These are phyloP conservation scores for Chiloscyllium plagiosum DNA, from an alignment of 2,113 vertebrate species.

Conservation along the genomic window DNA sequence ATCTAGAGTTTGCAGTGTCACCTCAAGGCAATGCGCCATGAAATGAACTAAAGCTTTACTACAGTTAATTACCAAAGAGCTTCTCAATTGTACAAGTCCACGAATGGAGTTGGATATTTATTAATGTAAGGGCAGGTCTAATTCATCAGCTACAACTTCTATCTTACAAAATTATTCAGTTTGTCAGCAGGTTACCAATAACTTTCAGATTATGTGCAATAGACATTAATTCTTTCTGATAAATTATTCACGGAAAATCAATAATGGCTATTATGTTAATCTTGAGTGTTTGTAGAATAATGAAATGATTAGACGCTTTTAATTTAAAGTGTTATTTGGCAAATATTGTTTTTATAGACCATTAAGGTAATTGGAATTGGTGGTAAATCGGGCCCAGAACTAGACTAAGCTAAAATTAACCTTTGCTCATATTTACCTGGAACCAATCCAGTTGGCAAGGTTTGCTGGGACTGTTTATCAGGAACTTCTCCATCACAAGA, in stretches of 20 bases:
- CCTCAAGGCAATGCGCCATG: not conserved
- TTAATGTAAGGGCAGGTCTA: slow-evolving; percentile 47
- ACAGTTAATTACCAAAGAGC: not conserved
- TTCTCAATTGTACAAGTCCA: not conserved
- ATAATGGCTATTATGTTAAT: slow-evolving; percentile 28
- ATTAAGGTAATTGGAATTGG: not conserved
- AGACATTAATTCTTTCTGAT: slow-evolving; percentile 24
- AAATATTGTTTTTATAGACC: not conserved
- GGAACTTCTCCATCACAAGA: not conserved
- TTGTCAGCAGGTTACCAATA: slow-evolving; percentile 43
- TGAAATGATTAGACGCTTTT: slow-evolving; percentile 7
- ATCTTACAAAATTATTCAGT: slow-evolving; percentile 41
- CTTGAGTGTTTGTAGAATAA: not conserved
- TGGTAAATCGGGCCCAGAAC: not conserved
- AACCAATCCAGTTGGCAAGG: not conserved
- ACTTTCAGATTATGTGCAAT: not conserved
- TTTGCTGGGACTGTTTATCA: not conserved
- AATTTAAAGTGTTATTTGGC: not conserved
- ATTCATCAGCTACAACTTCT: slow-evolving; percentile 50
- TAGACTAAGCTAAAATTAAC: not conserved
- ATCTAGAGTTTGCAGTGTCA: not conserved
- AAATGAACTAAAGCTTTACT: slow-evolving; percentile 24
- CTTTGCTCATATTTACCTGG: not conserved
- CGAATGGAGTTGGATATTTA: slow-evolving; percentile 7
- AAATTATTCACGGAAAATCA: slow-evolving; percentile 26